phyloP scores from a whole-genome alignment of 2,113 vertebrate genomes.

The Telmatochromis sp. region DNA sequence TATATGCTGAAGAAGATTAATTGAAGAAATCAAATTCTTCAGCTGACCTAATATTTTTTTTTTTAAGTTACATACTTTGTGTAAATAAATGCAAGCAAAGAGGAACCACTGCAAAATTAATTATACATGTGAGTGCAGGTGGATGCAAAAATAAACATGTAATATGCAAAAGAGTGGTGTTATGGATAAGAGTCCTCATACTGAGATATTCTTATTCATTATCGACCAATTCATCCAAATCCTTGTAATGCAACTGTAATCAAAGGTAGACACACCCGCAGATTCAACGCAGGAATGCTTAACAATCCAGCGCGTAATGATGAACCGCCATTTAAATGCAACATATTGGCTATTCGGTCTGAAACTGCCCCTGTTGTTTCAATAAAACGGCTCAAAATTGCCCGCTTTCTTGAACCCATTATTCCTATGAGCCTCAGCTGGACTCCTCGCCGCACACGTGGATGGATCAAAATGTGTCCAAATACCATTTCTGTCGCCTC shows the following conservation, averaged over 20 bases:
- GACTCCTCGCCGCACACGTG: conserved; percentile 16
- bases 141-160: neutral
- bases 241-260: neutral
- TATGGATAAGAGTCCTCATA: neutral
- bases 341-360: neutral
- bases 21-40: neutral
- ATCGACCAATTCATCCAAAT: neutral
- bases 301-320: neutral
- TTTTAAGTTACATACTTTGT: neutral
- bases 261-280: conserved; percentile 31
- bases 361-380: neutral
- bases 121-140: neutral
- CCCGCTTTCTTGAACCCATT: neutral
- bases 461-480: neutral
- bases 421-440: neutral
- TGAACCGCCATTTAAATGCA: neutral
- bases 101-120: neutral
- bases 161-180: neutral
- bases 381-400: neutral
- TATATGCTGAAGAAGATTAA: neutral
- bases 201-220: neutral
- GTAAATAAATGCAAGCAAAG: neutral
- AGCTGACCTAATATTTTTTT: neutral
- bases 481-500: neutral
- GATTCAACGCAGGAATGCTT: neutral